Evolutionary conservation across 2,113 vertebrate genomes (phyloP), one percentile per base, ranked within the genome.

Genomic region (Leptodactylus fuscus): DNA sequence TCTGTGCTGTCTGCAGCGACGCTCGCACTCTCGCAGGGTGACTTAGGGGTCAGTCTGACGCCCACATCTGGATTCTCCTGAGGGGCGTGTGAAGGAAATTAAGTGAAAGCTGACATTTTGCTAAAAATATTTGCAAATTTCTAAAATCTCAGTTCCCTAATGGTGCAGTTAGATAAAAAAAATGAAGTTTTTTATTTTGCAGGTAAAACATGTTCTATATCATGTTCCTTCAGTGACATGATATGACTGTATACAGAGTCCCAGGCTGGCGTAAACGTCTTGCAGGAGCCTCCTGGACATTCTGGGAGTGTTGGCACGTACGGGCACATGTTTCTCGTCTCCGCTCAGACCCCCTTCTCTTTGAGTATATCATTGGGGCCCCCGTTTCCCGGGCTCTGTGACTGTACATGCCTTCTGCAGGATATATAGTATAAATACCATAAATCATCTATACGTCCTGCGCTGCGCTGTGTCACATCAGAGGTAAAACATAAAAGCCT

Each of bases 401-500:
- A 34, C 27, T 4, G 49, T 55, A 58, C 18, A 8, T 16, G 10
- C 29, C 18, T 32, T 22, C 29, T 55, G 38, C 5, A 11, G 10
- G 3, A 9, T 48, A 74, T 5, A 49, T 49, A 13, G 51, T 78
- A 38, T 78, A 78, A 78, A 78, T 78, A 58, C 32, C 51, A 53
- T 58, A 58, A 27, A 55, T 78, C 74, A 20, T 34, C 24, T 16
- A 18, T 34, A 53, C n/a, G 48, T n/a, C n/a, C 8, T 18, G 29
- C 5, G 16, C 18, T 29, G 29, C 0, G 32, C 49, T 55, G 48
- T 55, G 18, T 55, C 75, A 78, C 36, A 48, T 16, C 15, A 24
- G 10, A 60, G 71, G 12, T n/a, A 29, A 29, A 29, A 51, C 27
- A 75, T 75, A 36, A 48, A 34, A 8, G 5, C 29, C n/a, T 3